phyloP scores from a whole-genome alignment of 1,140 invertebrate genomes.

The Neodiprion lecontei region DNA sequence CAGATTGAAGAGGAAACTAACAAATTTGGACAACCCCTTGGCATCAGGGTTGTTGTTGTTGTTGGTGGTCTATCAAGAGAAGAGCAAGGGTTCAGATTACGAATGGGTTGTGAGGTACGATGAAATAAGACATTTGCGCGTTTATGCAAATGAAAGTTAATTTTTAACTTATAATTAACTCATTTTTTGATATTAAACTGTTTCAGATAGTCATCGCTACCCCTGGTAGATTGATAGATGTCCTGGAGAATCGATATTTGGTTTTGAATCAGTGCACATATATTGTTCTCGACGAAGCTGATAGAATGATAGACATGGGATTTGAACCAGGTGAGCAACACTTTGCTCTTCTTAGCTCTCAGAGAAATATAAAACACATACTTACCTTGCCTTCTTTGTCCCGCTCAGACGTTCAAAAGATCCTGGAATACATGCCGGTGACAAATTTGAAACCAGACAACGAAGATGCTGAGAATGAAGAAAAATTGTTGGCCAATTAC shows the following conservation, averaged over 20 bases:
- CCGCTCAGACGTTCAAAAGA: slow-evolving; percentile 89
- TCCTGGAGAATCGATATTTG: slow-evolving; percentile 97
- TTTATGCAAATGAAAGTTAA: background rate
- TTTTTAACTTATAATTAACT: slow-evolving; percentile 12
- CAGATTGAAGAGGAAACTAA: slow-evolving; percentile 99
- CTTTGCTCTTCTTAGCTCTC: slow-evolving; percentile 24
- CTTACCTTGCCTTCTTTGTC: slow-evolving; percentile 17
- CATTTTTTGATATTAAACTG: slow-evolving; percentile 27
- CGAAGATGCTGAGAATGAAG: slow-evolving; percentile 97
- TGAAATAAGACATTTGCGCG: background rate
- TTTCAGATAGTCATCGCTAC: slow-evolving; percentile 98
- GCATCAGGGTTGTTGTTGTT: slow-evolving; percentile 96
- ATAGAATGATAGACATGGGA: slow-evolving; percentile 99
- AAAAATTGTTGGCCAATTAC: slow-evolving; percentile 91
- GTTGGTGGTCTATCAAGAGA: slow-evolving; percentile 98
- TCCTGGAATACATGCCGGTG: slow-evolving; percentile 98
- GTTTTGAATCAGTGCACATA: slow-evolving; percentile 96
- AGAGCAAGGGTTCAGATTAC: slow-evolving; percentile 96
- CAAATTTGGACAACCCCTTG: slow-evolving; percentile 95
- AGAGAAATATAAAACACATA: background rate
- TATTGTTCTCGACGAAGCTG: slow-evolving; percentile 93
- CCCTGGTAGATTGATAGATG: slow-evolving; percentile 98
- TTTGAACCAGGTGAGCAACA: slow-evolving; percentile 83
- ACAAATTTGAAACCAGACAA: slow-evolving; percentile 98
- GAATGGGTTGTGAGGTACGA: slow-evolving; percentile 92